phyloP scores from a whole-genome alignment of 2,888 invertebrate species.

The Apotomis turbidana region DNA sequence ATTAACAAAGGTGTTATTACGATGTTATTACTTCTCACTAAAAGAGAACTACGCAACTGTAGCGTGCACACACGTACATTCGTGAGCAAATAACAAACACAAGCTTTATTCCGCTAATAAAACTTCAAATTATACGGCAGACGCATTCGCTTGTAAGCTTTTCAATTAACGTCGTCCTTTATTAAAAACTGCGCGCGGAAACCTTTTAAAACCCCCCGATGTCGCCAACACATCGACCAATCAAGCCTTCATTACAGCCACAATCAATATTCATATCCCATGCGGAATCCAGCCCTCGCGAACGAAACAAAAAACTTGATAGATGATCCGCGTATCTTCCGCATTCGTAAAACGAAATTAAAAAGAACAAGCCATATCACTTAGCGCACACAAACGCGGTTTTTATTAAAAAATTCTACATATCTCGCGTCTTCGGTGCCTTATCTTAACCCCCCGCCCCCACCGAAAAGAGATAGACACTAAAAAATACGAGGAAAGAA shows the following conservation, averaged over 20 bases:
- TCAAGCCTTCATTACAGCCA: slow-evolving; percentile 80
- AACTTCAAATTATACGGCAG: slow-evolving; percentile 31
- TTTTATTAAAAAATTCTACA: slow-evolving; percentile 83
- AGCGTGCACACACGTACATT: no score
- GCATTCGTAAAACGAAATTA: slow-evolving; percentile 80
- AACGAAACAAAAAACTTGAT: slow-evolving; percentile 67
- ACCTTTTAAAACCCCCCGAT: slow-evolving; percentile 60
- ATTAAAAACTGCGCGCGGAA: slow-evolving; percentile 58
- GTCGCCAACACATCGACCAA: slow-evolving; percentile 75
- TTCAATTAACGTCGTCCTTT: slow-evolving; percentile 57
- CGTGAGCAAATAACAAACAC: background rate
- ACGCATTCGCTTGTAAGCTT: slow-evolving; percentile 31
- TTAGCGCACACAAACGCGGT: slow-evolving; percentile 81
- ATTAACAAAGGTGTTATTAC: no score
- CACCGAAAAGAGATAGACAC: slow-evolving; percentile 67
- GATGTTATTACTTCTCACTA: no score
- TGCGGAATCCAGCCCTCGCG: slow-evolving; percentile 74
- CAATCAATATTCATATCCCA: slow-evolving; percentile 84
- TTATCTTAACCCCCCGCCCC: slow-evolving; percentile 71
- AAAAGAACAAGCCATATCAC: slow-evolving; percentile 84
- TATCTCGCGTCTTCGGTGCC: slow-evolving; percentile 79
- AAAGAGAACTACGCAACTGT: no score
- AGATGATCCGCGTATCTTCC: slow-evolving; percentile 73
- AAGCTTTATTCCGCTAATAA: slow-evolving; percentile 21
- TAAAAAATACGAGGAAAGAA: slow-evolving; percentile 74